Evolutionary conservation across 2,113 vertebrate species (phyloP).

Genomic region (Brachionichthys hirsutus): DNA sequence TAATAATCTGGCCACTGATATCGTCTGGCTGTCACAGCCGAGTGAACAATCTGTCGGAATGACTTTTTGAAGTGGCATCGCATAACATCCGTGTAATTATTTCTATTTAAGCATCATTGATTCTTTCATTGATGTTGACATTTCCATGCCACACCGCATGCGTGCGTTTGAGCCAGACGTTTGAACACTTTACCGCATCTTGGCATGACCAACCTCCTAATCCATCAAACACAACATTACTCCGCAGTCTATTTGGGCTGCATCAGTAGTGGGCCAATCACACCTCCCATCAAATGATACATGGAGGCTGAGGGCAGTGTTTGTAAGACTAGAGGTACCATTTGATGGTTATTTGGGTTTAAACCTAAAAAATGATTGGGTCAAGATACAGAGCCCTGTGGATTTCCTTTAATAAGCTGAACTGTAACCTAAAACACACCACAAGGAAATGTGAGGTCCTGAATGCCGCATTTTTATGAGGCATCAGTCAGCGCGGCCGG

Average conservation of each 20-base stretch:
- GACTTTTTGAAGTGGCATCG: neutral
- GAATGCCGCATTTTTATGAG: no score
- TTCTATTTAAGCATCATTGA: neutral
- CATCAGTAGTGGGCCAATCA: neutral
- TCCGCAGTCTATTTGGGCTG: neutral
- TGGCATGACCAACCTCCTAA: neutral
- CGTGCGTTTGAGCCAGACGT: neutral
- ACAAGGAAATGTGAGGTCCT: neutral
- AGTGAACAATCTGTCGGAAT: neutral
- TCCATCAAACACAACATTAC: neutral
- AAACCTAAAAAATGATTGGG: no score
- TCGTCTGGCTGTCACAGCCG: neutral
- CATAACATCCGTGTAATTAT: neutral
- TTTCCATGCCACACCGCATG: neutral
- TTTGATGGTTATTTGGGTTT: no score
- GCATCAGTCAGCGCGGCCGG: neutral
- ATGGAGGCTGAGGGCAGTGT: no score
- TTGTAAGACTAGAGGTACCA: no score
- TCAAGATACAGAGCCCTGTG: no score
- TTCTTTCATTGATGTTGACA: neutral
- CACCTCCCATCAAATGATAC: neutral
- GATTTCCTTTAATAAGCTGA: neutral
- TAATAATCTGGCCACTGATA: conserved; percentile 2
- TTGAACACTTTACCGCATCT: neutral
- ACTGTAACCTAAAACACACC: neutral